A percentile compares a stretch with the other conserved stretches of the same genome.
Conservation (phyloP, 2,113 vertebrate species). For the Oriolus oriolus region DNA sequence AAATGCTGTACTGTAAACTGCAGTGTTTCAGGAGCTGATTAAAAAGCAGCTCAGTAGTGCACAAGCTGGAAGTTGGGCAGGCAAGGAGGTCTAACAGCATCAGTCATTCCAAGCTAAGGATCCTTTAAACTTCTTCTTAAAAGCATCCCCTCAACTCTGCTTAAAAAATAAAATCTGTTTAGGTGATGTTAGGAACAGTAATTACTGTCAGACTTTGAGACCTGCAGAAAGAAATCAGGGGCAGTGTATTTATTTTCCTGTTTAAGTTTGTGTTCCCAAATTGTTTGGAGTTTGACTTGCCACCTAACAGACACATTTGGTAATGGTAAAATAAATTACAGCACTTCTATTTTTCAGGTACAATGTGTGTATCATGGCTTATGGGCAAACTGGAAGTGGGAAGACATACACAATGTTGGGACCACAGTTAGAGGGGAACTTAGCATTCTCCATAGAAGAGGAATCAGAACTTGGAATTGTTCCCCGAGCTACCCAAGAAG, state of each 20-base stretch:
- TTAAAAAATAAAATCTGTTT: background rate
- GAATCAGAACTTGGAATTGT: slow-evolving; percentile 73
- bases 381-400: slow-evolving; percentile 86
- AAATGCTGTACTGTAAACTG: background rate
- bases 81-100: background rate
- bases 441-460: background rate
- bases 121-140: background rate
- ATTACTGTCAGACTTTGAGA: background rate
- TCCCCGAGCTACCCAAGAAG: slow-evolving; percentile 78
- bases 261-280: background rate
- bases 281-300: background rate
- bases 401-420: slow-evolving; percentile 88
- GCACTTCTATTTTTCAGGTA: slow-evolving; percentile 67
- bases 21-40: background rate
- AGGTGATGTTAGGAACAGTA: background rate
- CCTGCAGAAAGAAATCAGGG: background rate
- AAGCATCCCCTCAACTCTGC: background rate
- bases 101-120: background rate
- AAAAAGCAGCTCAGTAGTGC: background rate
- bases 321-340: background rate
- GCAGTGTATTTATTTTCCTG: background rate
- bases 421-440: slow-evolving; percentile 29
- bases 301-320: background rate
- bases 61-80: background rate
- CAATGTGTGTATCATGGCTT: slow-evolving; percentile 87